These are phyloP conservation scores for Lordiphosa stackelbergi DNA, from an alignment of 1,140 invertebrate genomes.

Conservation along the genomic window DNA sequence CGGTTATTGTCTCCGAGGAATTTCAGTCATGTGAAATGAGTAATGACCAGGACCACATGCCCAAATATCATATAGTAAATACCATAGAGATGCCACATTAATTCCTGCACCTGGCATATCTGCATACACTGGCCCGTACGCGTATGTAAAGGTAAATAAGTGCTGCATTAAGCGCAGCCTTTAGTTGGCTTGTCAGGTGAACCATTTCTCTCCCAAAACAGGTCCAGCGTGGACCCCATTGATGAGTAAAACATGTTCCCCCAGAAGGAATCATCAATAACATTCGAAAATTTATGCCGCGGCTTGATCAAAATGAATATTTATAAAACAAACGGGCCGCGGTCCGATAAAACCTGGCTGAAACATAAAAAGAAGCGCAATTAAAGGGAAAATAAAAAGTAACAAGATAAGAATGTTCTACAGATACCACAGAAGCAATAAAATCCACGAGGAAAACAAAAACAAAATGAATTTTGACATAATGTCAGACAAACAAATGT, in stretches of 20 bases:
- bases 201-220: slow-evolving; percentile 15
- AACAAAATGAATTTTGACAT: slow-evolving; percentile 49
- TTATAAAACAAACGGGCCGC: slow-evolving; percentile 47
- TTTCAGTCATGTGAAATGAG: too few species aligned
- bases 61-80: too few species aligned
- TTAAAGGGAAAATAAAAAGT: slow-evolving; percentile 16
- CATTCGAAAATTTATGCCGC: slow-evolving; percentile 46
- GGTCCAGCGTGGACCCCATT: slow-evolving; percentile 33
- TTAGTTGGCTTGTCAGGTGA: too few species aligned
- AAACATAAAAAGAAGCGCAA: slow-evolving; percentile 41
- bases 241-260: slow-evolving; percentile 45
- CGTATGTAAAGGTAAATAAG: too few species aligned
- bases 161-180: too few species aligned
- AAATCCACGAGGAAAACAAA: slow-evolving; percentile 38
- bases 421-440: slow-evolving; percentile 37
- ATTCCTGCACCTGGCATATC: too few species aligned
- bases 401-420: slow-evolving; percentile 44
- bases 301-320: slow-evolving; percentile 43
- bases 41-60: too few species aligned
- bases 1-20: too few species aligned
- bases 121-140: too few species aligned
- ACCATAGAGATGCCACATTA: too few species aligned
- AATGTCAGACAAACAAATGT: slow-evolving; percentile 48
- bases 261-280: slow-evolving; percentile 46
- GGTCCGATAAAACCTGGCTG: slow-evolving; percentile 17